Conservation (phyloP, 1,140 invertebrate species). For the Maniola jurtina region DNA sequence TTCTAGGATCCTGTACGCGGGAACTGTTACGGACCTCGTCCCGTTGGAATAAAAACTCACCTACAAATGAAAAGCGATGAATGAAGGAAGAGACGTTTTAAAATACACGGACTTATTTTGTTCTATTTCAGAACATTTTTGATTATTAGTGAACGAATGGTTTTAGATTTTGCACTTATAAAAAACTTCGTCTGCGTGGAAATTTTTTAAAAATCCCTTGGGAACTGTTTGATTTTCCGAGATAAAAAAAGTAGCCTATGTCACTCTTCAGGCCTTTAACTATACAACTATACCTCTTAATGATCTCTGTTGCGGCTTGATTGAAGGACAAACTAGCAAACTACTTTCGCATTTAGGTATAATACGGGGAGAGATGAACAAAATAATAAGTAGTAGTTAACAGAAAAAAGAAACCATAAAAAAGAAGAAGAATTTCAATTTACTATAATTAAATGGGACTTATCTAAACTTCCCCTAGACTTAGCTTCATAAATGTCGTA, state of each 20-base stretch:
- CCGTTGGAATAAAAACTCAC: slow-evolving; percentile 5
- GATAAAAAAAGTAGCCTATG: too few species aligned
- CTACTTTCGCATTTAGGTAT: too few species aligned
- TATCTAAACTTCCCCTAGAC: neutral
- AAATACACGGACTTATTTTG: neutral
- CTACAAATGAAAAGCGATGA: slow-evolving; percentile 8
- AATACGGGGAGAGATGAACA: too few species aligned
- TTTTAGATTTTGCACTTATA: neutral
- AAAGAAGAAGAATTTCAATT: neutral
- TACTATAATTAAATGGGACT: neutral
- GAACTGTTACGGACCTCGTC: slow-evolving; percentile 15
- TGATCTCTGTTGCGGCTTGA: too few species aligned
- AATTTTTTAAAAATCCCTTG: too few species aligned
- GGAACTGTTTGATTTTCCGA: too few species aligned
- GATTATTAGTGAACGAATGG: neutral
- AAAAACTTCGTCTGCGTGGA: too few species aligned
- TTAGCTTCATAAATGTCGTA: neutral
- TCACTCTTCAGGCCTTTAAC: too few species aligned
- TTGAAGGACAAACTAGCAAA: too few species aligned
- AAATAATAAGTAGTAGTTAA: too few species aligned
- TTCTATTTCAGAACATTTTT: neutral
- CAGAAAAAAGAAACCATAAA: neutral
- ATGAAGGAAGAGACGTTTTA: neutral
- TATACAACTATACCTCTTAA: too few species aligned
- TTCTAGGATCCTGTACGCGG: slow-evolving; percentile 7